These are phyloP conservation scores for Anser cygnoides DNA, from an alignment of 2,113 vertebrate species.

Conservation along the genomic window DNA sequence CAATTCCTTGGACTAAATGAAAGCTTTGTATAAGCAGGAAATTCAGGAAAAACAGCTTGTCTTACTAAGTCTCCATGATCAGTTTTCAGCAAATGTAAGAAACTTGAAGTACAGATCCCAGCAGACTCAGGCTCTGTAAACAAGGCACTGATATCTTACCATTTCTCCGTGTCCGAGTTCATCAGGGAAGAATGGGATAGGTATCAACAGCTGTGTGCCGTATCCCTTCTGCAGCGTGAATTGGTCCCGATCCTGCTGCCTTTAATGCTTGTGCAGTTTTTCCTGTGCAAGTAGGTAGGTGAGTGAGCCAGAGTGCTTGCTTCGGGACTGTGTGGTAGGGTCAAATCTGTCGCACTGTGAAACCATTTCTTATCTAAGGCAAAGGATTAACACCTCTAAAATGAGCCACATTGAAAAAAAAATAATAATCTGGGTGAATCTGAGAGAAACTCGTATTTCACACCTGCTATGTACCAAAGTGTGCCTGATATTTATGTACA, in stretches of 20 bases:
- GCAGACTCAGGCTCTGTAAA: conserved; percentile 27
- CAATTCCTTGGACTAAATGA: conserved; percentile 45
- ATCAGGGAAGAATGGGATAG: background rate
- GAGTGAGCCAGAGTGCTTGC: background rate
- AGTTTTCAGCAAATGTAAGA: conserved; percentile 62
- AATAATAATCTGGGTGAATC: background rate
- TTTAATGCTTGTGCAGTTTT: background rate
- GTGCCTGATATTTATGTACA: background rate
- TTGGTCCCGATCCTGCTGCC: background rate
- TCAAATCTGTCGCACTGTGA: background rate
- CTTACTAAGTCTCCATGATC: conserved; percentile 33
- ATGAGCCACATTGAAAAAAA: background rate
- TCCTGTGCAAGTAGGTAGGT: background rate
- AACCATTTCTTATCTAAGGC: background rate
- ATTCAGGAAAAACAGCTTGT: conserved; percentile 26
- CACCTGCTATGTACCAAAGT: background rate
- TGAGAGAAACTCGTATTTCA: background rate
- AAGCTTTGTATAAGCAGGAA: conserved; percentile 57
- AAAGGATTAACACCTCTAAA: conserved; percentile 33
- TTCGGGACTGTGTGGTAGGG: background rate
- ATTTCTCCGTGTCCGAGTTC: background rate
- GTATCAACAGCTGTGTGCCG: background rate
- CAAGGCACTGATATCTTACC: background rate
- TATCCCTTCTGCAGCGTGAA: background rate
- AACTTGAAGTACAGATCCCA: background rate